Evolutionary conservation across 1,140 invertebrate species (phyloP).

Genomic region (Cydia amplana): DNA sequence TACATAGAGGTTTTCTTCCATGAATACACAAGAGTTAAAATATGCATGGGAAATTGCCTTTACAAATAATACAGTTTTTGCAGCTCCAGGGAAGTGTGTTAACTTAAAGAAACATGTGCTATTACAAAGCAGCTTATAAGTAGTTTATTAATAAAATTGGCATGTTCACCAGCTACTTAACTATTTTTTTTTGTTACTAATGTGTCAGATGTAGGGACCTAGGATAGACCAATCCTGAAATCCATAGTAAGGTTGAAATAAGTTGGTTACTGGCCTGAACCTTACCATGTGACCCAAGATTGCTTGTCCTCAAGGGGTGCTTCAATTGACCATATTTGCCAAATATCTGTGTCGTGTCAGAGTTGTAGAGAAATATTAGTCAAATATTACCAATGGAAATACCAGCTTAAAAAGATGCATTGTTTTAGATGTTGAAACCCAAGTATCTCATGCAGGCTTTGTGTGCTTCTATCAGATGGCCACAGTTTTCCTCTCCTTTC

Average conservation of each 20-base stretch:
- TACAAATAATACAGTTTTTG: too few relatives aligned
- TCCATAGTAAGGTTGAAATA: background rate
- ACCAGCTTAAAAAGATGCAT: background rate
- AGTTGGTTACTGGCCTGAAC: background rate
- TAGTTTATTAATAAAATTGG: too few relatives aligned
- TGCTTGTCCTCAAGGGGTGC: background rate
- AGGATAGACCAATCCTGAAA: background rate
- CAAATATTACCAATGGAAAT: background rate
- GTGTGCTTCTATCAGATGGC: conserved; percentile 95
- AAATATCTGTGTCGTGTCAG: background rate
- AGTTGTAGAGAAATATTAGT: background rate
- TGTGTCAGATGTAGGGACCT: background rate
- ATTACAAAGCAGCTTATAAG: too few relatives aligned
- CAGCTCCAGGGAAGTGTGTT: too few relatives aligned
- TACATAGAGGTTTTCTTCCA: too few relatives aligned
- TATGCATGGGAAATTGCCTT: too few relatives aligned
- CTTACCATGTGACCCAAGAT: too few relatives aligned
- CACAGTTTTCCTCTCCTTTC: conserved; percentile 96
- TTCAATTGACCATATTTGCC: background rate
- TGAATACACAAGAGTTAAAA: too few relatives aligned
- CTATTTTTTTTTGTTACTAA: background rate
- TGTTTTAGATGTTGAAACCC: conserved; percentile 95
- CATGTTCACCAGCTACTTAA: too few relatives aligned
- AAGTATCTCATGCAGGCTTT: conserved; percentile 97
- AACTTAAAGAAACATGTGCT: background rate